Percentiles rank a stretch among this genome's conserved stretches.
phyloP scores from a whole-genome alignment of 2,888 invertebrate species.

The Drosophila merina region DNA sequence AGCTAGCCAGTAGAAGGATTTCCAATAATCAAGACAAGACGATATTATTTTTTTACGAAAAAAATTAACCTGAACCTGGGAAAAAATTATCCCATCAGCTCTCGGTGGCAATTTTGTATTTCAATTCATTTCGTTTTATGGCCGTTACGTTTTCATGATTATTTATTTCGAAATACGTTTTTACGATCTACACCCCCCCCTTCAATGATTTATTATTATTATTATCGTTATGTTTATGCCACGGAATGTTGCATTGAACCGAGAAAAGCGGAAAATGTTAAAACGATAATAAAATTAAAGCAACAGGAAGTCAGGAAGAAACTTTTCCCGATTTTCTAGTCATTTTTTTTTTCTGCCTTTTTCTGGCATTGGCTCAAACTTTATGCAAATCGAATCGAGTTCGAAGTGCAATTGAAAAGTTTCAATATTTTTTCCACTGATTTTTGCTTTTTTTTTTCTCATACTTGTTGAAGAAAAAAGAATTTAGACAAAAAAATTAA shows the following conservation, averaged over 20 bases:
- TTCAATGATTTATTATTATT: conserved; percentile 60
- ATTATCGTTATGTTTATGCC: conserved; percentile 53
- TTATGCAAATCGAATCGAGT: conserved; percentile 51
- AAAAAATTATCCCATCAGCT: neutral
- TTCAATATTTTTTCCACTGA: conserved; percentile 16
- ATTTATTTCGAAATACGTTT: conserved; percentile 31
- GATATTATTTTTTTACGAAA: no score
- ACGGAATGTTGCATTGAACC: conserved; percentile 51
- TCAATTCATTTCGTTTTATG: conserved; percentile 34
- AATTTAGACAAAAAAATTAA: conserved; percentile 14
- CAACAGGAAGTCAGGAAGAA: neutral
- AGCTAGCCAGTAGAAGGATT: neutral
- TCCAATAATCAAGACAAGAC: neutral
- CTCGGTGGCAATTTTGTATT: neutral
- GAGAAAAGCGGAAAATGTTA: conserved; percentile 13
- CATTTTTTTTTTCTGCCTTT: neutral
- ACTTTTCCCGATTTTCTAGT: neutral
- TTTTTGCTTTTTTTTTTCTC: neutral
- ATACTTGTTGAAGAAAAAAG: neutral
- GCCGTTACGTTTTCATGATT: conserved; percentile 28
- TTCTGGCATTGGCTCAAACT: conserved; percentile 17
- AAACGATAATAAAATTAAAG: neutral
- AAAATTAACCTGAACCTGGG: no score
- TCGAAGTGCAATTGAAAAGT: conserved; percentile 53
- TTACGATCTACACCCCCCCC: conserved; percentile 14